Evolutionary conservation across 2,797 vertebrate species (phyloP).

Genomic region (Rhodeus uyekii): DNA sequence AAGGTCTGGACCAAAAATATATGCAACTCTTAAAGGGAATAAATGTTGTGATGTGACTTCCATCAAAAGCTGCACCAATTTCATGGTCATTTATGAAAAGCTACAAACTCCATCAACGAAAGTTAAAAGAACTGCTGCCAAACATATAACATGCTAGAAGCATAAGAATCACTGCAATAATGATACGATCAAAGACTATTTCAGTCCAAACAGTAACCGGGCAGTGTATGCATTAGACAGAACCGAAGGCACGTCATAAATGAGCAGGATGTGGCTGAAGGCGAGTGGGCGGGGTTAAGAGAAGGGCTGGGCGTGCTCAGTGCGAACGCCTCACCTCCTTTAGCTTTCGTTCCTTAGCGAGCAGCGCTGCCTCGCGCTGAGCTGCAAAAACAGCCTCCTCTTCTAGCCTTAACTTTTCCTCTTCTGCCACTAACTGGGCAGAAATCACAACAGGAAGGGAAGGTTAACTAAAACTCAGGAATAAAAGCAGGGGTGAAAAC

Average conservation of each 20-base stretch:
- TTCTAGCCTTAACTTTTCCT: conserved; percentile 99
- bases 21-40: no score
- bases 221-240: no score
- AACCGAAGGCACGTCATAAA: not conserved
- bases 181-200: no score
- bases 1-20: no score
- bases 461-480: conserved; percentile 62
- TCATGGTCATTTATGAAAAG: no score
- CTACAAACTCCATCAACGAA: no score
- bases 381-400: conserved; percentile 96
- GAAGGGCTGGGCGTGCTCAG: conserved; percentile 71
- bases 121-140: no score
- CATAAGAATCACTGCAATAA: no score
- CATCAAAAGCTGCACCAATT: no score
- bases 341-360: conserved; percentile 91
- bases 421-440: conserved; percentile 98
- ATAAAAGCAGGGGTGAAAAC: conserved; percentile 60
- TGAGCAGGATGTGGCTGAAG: conserved; percentile 18
- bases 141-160: no score
- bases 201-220: no score
- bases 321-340: conserved; percentile 93
- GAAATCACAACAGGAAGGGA: conserved; percentile 85
- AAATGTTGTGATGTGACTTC: no score
- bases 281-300: conserved; percentile 13
- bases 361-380: conserved; percentile 93